Conservation (phyloP, 2,797 vertebrate genomes). For the Oreonectes daqikongensis region DNA sequence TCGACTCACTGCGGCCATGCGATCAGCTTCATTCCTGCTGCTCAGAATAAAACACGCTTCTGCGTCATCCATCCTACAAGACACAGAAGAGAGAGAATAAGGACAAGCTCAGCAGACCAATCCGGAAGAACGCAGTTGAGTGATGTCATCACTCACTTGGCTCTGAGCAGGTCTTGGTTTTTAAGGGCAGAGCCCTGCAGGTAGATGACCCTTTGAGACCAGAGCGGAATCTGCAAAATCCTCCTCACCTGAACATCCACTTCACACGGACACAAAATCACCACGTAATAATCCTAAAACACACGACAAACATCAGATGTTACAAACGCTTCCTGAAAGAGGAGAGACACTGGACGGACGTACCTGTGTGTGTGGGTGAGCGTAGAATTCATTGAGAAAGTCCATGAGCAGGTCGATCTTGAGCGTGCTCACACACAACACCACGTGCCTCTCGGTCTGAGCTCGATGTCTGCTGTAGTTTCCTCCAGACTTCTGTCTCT, state of each 20-base stretch:
- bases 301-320: slow-evolving; percentile 4
- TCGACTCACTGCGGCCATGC: slow-evolving; percentile 86
- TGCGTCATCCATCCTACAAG: slow-evolving; percentile 93
- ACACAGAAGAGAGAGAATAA: background rate
- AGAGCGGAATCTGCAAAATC: slow-evolving; percentile 85
- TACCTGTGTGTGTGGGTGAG: slow-evolving; percentile 79
- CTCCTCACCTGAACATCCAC: slow-evolving; percentile 83
- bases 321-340: background rate
- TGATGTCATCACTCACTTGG: slow-evolving; percentile 76
- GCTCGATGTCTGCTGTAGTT: slow-evolving; percentile 86
- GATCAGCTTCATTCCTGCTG: slow-evolving; percentile 94
- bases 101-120: background rate
- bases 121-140: background rate
- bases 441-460: slow-evolving; percentile 84
- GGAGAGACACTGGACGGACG: background rate
- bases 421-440: slow-evolving; percentile 83
- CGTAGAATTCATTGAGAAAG: slow-evolving; percentile 86
- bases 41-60: slow-evolving; percentile 98
- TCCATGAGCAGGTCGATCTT: slow-evolving; percentile 87
- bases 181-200: slow-evolving; percentile 85
- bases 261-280: slow-evolving; percentile 85
- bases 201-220: slow-evolving; percentile 86
- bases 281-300: slow-evolving; percentile 83
- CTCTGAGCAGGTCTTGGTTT: slow-evolving; percentile 86
- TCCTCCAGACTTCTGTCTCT: slow-evolving; percentile 83